These are phyloP conservation scores for Octopus sinensis DNA, from an alignment of 1,140 invertebrate genomes.

Conservation along the genomic window DNA sequence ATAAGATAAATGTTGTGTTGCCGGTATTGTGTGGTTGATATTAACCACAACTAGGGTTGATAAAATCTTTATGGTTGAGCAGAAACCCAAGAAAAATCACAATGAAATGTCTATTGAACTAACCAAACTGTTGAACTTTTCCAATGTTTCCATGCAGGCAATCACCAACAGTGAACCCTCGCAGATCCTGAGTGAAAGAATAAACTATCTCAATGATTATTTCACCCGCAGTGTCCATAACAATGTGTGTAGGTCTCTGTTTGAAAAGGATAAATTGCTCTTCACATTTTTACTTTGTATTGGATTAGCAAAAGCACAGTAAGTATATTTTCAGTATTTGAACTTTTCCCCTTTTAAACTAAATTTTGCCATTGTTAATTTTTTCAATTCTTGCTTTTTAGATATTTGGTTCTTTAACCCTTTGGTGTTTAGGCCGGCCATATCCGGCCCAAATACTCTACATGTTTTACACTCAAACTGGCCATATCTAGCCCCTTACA, in stretches of 20 bases:
- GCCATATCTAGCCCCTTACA: no score
- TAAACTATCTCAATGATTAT: slow-evolving; percentile 52
- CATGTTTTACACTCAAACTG: no score
- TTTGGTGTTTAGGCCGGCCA: no score
- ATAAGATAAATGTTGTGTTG: neutral
- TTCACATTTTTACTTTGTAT: slow-evolving; percentile 58
- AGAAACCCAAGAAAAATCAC: neutral
- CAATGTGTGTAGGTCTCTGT: slow-evolving; percentile 57
- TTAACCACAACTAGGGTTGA: neutral
- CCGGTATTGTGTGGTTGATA: neutral
- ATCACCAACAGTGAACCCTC: slow-evolving; percentile 53
- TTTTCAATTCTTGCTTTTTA: no score
- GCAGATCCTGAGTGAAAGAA: slow-evolving; percentile 42
- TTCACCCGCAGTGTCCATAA: slow-evolving; percentile 57
- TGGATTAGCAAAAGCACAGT: slow-evolving; percentile 51
- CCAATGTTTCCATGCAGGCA: slow-evolving; percentile 44
- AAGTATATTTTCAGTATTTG: slow-evolving; percentile 23
- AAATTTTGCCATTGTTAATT: neutral
- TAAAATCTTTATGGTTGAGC: neutral
- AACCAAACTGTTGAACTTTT: neutral
- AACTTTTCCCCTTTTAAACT: neutral
- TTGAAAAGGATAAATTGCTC: slow-evolving; percentile 59
- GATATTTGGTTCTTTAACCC: no score
- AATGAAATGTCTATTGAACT: neutral
- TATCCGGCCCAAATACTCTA: no score